Base-by-base conservation (phyloP, 1,140 invertebrate genomes). In the Magallana ariakensis region DNA sequence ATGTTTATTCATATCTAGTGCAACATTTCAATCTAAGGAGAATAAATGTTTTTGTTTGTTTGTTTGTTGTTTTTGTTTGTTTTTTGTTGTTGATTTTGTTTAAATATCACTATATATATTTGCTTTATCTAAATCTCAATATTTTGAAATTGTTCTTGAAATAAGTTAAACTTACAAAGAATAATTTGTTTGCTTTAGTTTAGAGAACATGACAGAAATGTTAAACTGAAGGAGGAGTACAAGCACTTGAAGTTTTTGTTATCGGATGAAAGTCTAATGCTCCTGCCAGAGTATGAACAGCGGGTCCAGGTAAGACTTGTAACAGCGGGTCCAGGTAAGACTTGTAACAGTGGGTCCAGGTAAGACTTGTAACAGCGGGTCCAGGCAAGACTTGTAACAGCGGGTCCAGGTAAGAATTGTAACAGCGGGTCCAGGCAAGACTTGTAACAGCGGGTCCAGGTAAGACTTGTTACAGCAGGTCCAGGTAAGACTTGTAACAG, bases 281-380 rank as follows among this genome's bases (percentile, higher is more conserved):
- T 99, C 1, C 97, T 98, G 94, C 97, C 97, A 0, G 98, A 99
- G 91, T 99, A 99, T 94, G 95, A 97, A 89, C 96, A 96, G 89
- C 96, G 98, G 91, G 95, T 99, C 57, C 93, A 97, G 89, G 95
- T 94, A 82, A 83, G 81, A n/a, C n/a, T n/a, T n/a, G n/a, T n/a
- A 97, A 87, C 97, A 98, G 92, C 98, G 97, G 92, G 95, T 99
- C 75, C 95, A 96, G 1, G 95, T 99, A 1, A 97, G 98, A 94
- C 97, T 97, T 0, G 94, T 95, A 97, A 89, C 96, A 96, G 19
- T 26, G 62, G 26, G 62, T 70, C 11, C 62, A 70, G 62, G 62
- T 70, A 22, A 70, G 81, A n/a, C n/a, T n/a, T n/a, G n/a, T n/a
- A 97, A 87, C 97, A 98, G 92, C 98, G 97, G 92, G n/a, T n/a